Percentiles rank a stretch among this genome's conserved stretches.
Evolutionary conservation across 53 echinoderm and acorn worm species (phyloP).

Genomic region (Astropecten irregularis): DNA sequence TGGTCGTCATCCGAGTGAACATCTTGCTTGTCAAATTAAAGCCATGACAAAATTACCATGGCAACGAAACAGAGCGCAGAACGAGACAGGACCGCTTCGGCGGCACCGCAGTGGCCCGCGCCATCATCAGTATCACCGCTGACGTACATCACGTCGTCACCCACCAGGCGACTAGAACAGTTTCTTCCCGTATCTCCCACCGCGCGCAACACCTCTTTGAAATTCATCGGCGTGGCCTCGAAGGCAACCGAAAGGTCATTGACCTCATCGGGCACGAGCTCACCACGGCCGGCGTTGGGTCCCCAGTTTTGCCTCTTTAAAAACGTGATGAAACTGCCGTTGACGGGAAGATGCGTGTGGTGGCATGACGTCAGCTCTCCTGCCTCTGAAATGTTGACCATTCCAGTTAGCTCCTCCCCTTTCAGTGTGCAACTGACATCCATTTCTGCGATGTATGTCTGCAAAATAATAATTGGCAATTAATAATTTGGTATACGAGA

Average conservation of each 20-base stretch:
- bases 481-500: too few relatives aligned
- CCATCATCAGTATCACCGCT: too few relatives aligned
- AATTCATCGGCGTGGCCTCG: constrained; percentile 4
- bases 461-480: background rate
- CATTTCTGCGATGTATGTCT: constrained; percentile 41
- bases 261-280: constrained; percentile 20
- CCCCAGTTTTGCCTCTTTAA: background rate
- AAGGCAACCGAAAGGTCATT: constrained; percentile 32
- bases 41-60: too few relatives aligned
- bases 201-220: background rate
- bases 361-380: constrained; percentile 24
- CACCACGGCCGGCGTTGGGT: background rate
- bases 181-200: background rate
- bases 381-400: constrained; percentile 22
- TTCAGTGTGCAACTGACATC: constrained; percentile 9
- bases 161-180: background rate
- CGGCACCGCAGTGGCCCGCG: too few relatives aligned
- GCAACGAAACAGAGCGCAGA: too few relatives aligned
- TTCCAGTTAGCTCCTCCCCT: background rate
- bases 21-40: too few relatives aligned
- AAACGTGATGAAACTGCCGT: background rate
- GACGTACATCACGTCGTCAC: background rate
- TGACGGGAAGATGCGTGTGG: constrained; percentile 23
- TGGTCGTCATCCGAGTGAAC: too few relatives aligned
- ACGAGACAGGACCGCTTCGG: too few relatives aligned